Conservation (phyloP, 2,797 vertebrate genomes). For the Mormyrus hasselquistii region DNA sequence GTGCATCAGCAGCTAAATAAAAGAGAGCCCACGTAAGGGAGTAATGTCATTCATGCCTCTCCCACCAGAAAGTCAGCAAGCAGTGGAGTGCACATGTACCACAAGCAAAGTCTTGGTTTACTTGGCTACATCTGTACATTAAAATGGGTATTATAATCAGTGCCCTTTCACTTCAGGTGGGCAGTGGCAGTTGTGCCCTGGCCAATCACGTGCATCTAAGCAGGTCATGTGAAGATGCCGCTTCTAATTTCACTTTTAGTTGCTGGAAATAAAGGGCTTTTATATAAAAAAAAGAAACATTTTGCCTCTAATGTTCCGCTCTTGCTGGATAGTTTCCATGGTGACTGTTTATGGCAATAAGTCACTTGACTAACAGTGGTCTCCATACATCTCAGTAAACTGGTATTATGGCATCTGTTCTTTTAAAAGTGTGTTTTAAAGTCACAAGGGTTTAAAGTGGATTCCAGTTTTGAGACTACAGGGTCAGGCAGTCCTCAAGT, state of each 20-base stretch:
- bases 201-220: background rate
- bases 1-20: background rate
- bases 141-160: background rate
- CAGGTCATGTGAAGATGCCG: background rate
- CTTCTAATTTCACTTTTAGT: background rate
- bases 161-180: background rate
- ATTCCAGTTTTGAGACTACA: background rate
- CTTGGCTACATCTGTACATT: background rate
- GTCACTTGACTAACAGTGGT: background rate
- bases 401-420: background rate
- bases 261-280: background rate
- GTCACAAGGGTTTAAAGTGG: background rate
- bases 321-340: background rate
- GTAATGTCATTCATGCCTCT: background rate
- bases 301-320: background rate
- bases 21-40: background rate
- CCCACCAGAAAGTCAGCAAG: background rate
- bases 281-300: background rate
- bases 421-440: background rate
- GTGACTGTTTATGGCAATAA: slow-evolving; percentile 8
- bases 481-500: background rate
- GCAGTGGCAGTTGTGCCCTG: background rate
- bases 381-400: background rate
- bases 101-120: background rate
- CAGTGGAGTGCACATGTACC: background rate